phyloP scores from a whole-genome alignment of 2,797 vertebrate genomes.

The Smutsia temminckii region DNA sequence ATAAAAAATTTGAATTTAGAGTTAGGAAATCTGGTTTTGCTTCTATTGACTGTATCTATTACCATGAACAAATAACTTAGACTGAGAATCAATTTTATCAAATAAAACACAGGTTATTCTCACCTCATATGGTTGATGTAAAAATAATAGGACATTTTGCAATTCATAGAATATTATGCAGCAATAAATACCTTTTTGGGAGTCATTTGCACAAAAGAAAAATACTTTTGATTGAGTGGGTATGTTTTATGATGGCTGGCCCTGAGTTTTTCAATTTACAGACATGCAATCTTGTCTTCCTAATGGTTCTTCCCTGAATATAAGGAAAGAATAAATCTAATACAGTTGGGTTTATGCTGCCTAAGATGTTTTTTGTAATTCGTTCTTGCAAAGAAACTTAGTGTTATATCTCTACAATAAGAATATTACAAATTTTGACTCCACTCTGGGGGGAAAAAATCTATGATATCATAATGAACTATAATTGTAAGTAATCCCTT shows the following conservation, averaged over 20 bases:
- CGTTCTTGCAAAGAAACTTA: slow-evolving; percentile 6
- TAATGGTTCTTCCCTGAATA: slow-evolving; percentile 2
- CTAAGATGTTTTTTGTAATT: slow-evolving; percentile 14
- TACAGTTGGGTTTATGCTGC: neutral
- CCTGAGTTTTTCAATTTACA: neutral
- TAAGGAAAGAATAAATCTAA: neutral
- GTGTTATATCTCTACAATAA: slow-evolving; percentile 16
- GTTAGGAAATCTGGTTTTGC: neutral
- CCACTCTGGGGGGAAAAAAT: neutral
- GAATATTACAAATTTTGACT: slow-evolving; percentile 50
- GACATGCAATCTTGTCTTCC: neutral
- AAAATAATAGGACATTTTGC: neutral
- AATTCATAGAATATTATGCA: neutral
- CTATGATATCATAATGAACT: slow-evolving; percentile 46
- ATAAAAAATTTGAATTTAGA: neutral
- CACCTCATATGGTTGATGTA: neutral
- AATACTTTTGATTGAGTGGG: neutral
- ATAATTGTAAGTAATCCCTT: slow-evolving; percentile 67
- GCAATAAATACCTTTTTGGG: neutral
- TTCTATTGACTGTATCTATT: neutral
- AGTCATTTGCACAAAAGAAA: slow-evolving; percentile 21
- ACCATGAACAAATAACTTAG: neutral
- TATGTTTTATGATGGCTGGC: neutral
- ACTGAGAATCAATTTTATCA: neutral
- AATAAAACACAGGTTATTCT: neutral